Conservation (phyloP, 2,888 invertebrate species). For the Norana najaformis region DNA sequence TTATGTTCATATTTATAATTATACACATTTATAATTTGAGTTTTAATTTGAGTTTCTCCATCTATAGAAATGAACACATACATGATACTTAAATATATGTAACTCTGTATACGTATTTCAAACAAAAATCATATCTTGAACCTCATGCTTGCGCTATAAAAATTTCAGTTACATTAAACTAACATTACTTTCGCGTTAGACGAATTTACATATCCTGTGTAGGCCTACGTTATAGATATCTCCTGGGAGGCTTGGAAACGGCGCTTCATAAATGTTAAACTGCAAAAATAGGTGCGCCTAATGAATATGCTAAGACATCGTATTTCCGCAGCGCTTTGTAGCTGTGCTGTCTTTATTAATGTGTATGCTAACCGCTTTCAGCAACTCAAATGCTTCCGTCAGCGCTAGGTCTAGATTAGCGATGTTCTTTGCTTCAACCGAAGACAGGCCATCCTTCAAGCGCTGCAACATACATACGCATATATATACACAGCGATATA, state of each 20-base stretch:
- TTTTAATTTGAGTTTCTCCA: no score
- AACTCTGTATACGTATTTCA: no score
- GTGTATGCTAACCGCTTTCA: slow-evolving; percentile 26
- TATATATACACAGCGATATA: no score
- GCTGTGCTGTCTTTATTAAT: background rate
- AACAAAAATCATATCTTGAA: no score
- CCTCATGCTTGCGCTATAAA: no score
- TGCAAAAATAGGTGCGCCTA: background rate
- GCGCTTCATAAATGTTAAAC: background rate
- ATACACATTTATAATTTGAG: no score
- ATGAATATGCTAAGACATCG: background rate
- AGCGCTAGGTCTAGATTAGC: slow-evolving; percentile 33
- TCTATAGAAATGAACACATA: no score
- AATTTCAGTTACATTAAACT: no score
- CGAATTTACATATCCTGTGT: background rate
- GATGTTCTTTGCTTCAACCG: slow-evolving; percentile 48
- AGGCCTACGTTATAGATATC: no score
- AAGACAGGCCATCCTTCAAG: slow-evolving; percentile 26
- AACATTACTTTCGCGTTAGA: background rate
- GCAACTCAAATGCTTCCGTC: slow-evolving; percentile 27
- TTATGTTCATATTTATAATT: no score
- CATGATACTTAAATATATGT: no score
- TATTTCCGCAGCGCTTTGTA: no score
- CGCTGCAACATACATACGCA: slow-evolving; percentile 17
- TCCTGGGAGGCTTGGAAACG: background rate